Evolutionary conservation across 1,140 invertebrate species (phyloP).

Genomic region (Papilio xuthus): DNA sequence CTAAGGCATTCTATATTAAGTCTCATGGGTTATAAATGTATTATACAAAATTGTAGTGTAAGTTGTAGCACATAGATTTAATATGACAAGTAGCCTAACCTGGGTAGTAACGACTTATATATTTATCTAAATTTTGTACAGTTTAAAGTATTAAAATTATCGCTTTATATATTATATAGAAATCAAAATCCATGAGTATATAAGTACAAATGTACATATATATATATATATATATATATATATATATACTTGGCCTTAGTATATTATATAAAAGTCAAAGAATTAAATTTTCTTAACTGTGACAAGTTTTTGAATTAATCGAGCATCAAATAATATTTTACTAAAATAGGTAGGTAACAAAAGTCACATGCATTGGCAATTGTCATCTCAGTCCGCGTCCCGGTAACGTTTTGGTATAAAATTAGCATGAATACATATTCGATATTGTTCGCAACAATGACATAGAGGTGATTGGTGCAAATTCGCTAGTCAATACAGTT

Average conservation of each 20-base stretch:
- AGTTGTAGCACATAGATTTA: too few species aligned
- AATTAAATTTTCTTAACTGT: too few species aligned
- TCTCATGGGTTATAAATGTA: too few species aligned
- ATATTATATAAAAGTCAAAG: too few species aligned
- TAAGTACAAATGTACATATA: too few species aligned
- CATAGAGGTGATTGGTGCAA: background rate
- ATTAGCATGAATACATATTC: conserved; percentile 31
- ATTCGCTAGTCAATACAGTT: background rate
- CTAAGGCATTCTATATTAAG: too few species aligned
- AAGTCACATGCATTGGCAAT: background rate
- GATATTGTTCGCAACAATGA: conserved; percentile 15
- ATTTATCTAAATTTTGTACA: background rate
- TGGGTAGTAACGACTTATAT: background rate
- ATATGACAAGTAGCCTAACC: too few species aligned
- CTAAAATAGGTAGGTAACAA: background rate
- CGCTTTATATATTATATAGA: background rate
- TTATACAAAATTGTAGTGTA: too few species aligned
- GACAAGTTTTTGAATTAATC: too few species aligned
- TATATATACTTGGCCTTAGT: too few species aligned
- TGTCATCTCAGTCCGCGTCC: background rate
- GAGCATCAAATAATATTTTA: too few species aligned
- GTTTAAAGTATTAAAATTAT: background rate
- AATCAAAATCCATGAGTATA: background rate
- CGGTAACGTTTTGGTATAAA: conserved; percentile 13
- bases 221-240: too few species aligned